A percentile compares a stretch with the other conserved stretches of the same genome.
These are phyloP conservation scores for Myrmecobius fasciatus DNA, from an alignment of 2,113 vertebrate genomes.

Conservation along the genomic window DNA sequence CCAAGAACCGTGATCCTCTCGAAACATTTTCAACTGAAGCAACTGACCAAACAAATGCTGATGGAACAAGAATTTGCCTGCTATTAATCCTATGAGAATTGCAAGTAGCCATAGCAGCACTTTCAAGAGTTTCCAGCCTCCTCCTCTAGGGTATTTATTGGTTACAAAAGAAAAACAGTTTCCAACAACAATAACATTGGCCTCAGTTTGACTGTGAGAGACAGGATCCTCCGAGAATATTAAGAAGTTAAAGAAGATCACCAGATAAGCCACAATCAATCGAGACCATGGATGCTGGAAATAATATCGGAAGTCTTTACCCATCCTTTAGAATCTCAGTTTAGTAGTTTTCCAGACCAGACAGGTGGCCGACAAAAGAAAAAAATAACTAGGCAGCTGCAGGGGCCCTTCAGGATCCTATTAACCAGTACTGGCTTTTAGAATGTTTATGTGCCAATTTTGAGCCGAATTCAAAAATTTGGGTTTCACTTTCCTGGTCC, in stretches of 20 bases:
- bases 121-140: slow-evolving; percentile 94
- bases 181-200: slow-evolving; percentile 96
- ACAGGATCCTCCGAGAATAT: slow-evolving; percentile 98
- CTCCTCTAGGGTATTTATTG: slow-evolving; percentile 95
- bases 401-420: no score
- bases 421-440: no score
- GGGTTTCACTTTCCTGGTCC: no score
- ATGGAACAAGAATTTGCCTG: slow-evolving; percentile 98
- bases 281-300: slow-evolving; percentile 99
- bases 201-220: slow-evolving; percentile 97
- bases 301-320: slow-evolving; percentile 95
- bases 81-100: slow-evolving; percentile 92
- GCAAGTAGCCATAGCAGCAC: slow-evolving; percentile 95
- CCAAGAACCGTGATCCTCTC: slow-evolving; percentile 98
- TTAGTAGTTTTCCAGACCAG: slow-evolving; percentile 83
- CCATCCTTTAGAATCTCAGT: slow-evolving; percentile 89
- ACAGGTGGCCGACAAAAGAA: no score
- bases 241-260: slow-evolving; percentile 98
- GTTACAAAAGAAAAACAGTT: slow-evolving; percentile 99
- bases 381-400: no score
- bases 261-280: slow-evolving; percentile 95
- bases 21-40: slow-evolving; percentile 97
- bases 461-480: no score
- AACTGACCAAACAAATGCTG: slow-evolving; percentile 97
- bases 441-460: no score